phyloP scores from a whole-genome alignment of 2,888 invertebrate species.

The Habroteleia sp. region DNA sequence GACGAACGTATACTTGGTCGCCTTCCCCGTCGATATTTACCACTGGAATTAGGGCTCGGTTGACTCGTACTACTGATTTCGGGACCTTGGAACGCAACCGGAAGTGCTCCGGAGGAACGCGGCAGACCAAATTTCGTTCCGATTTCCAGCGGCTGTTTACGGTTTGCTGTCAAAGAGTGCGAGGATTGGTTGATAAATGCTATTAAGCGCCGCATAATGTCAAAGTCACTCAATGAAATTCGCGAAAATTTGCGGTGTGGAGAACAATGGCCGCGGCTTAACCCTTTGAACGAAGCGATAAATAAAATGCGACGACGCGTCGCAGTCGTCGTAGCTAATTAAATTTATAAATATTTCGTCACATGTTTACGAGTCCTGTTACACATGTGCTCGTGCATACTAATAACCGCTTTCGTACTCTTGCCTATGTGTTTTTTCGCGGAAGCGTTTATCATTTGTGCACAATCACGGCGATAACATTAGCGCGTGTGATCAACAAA shows the following conservation, averaged over 20 bases:
- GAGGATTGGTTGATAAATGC: too few relatives aligned
- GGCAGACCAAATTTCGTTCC: too few relatives aligned
- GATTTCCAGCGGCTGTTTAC: too few relatives aligned
- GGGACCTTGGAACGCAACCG: constrained; percentile 8
- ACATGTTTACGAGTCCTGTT: constrained; percentile 52
- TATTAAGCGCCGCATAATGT: constrained; percentile 1
- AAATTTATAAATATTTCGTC: constrained; percentile 54
- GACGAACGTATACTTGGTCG: too few relatives aligned
- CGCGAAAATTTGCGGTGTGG: too few relatives aligned
- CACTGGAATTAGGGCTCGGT: not conserved
- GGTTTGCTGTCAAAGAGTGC: too few relatives aligned
- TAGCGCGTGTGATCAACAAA: constrained; percentile 18
- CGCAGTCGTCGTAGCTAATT: constrained; percentile 22
- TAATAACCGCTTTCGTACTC: constrained; percentile 45
- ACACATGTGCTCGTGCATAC: constrained; percentile 56
- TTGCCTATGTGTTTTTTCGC: constrained; percentile 18
- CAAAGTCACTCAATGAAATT: constrained; percentile 1
- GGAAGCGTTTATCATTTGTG: constrained; percentile 49
- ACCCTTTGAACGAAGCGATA: constrained; percentile 26
- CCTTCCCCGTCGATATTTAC: not conserved
- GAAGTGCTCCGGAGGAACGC: constrained; percentile 9
- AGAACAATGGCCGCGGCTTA: constrained; percentile 21
- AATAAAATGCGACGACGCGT: constrained; percentile 23
- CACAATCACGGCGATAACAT: constrained; percentile 41
- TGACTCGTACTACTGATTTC: constrained; percentile 48